phyloP scores from a whole-genome alignment of 2,888 invertebrate species.

The Peribatodes rhomboidaria region DNA sequence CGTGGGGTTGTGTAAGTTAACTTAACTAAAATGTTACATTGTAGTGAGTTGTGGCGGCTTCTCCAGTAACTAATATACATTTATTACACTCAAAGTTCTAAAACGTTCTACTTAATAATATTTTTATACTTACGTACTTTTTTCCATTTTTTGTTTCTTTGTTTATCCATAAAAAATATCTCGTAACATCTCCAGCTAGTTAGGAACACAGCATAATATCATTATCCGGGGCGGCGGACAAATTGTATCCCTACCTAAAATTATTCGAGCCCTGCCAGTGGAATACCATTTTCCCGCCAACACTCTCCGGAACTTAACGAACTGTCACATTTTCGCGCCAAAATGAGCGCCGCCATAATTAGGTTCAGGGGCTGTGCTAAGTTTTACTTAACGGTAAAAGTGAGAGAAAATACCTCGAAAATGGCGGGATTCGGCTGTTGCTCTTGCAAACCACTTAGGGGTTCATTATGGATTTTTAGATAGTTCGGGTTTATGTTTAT shows the following conservation, averaged over 20 bases:
- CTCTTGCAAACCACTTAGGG: conserved; percentile 5
- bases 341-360: conserved; percentile 74
- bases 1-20: too few relatives aligned
- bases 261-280: conserved; percentile 35
- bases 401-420: conserved; percentile 27
- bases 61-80: too few relatives aligned
- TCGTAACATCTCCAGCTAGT: conserved; percentile 26
- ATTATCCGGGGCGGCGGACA: conserved; percentile 43
- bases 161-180: conserved; percentile 1
- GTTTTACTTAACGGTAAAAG: conserved; percentile 49
- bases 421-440: conserved; percentile 10
- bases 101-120: too few relatives aligned
- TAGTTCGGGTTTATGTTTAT: neutral
- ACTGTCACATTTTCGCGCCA: conserved; percentile 77
- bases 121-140: neutral
- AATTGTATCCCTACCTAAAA: conserved; percentile 47
- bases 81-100: too few relatives aligned
- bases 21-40: too few relatives aligned
- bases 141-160: neutral
- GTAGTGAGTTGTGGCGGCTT: too few relatives aligned
- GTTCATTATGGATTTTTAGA: conserved; percentile 1
- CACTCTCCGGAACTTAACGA: conserved; percentile 70
- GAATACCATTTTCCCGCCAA: conserved; percentile 61
- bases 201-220: conserved; percentile 40
- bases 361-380: conserved; percentile 62